phyloP scores from a whole-genome alignment of 2,888 invertebrate species.

The Scaptodrosophila latifasciaeformis region DNA sequence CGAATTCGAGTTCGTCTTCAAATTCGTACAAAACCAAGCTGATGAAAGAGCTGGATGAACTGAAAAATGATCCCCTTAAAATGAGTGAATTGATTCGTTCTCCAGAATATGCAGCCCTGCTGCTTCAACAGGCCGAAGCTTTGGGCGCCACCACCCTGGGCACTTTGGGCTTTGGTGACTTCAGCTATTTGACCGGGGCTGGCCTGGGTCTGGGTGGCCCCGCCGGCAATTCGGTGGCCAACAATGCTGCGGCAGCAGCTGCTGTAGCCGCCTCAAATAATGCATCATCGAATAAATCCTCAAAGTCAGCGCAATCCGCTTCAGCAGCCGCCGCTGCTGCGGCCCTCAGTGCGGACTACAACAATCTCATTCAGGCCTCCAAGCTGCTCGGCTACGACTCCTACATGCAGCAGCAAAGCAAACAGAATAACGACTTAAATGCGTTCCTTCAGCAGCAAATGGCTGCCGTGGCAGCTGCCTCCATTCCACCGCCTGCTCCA shows the following conservation, averaged over 20 bases:
- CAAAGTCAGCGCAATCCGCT: constrained; percentile 40
- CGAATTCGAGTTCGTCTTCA: constrained; percentile 68
- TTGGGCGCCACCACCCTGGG: constrained; percentile 74
- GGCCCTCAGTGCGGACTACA: constrained; percentile 70
- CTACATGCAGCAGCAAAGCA: constrained; percentile 71
- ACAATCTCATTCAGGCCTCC: constrained; percentile 73
- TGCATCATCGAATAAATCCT: constrained; percentile 48
- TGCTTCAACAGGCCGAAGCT: constrained; percentile 74
- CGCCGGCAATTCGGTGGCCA: constrained; percentile 12
- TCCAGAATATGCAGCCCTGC: constrained; percentile 74
- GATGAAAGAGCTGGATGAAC: constrained; percentile 74
- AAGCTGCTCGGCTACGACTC: constrained; percentile 74
- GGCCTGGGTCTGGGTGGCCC: constrained; percentile 40
- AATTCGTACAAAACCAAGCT: constrained; percentile 74
- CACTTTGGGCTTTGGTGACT: constrained; percentile 72
- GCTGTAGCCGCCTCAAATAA: background rate
- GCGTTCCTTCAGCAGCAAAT: constrained; percentile 73
- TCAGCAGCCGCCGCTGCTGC: constrained; percentile 66
- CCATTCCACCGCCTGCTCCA: constrained; percentile 51
- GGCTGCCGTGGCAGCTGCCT: constrained; percentile 68
- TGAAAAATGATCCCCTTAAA: constrained; percentile 74
- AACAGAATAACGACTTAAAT: constrained; percentile 70
- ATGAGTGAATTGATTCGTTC: constrained; percentile 75
- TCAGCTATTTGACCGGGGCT: constrained; percentile 71
- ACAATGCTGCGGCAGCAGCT: constrained; percentile 5